A percentile compares a stretch with the other conserved stretches of the same genome.
phyloP scores from a whole-genome alignment of 2,888 invertebrate genomes.

The Rhyacophila evoluta region DNA sequence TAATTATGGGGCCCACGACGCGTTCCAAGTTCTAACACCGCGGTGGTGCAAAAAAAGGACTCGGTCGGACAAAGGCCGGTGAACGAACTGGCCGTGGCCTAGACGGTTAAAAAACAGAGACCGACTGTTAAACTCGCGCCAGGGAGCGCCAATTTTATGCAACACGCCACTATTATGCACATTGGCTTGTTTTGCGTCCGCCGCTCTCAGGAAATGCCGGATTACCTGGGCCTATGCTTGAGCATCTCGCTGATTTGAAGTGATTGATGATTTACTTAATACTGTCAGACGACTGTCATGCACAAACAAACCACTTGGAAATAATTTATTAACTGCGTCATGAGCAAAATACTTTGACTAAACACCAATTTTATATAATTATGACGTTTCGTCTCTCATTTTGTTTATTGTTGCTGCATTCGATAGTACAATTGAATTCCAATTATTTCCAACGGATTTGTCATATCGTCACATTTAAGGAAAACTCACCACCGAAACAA shows the following conservation, averaged over 20 bases:
- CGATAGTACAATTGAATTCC: too few relatives aligned
- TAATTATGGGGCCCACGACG: not conserved
- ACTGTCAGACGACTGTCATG: too few relatives aligned
- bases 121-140: not conserved
- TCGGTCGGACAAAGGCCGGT: constrained; percentile 47
- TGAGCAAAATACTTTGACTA: too few relatives aligned
- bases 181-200: constrained; percentile 1
- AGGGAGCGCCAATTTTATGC: constrained; percentile 33
- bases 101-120: constrained; percentile 48
- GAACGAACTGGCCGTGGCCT: constrained; percentile 49
- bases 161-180: not conserved
- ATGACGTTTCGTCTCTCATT: too few relatives aligned
- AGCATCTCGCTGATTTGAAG: not conserved
- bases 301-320: too few relatives aligned
- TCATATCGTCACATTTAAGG: too few relatives aligned
- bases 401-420: too few relatives aligned
- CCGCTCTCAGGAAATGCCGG: not conserved
- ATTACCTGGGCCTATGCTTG: not conserved
- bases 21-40: constrained; percentile 25
- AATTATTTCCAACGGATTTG: too few relatives aligned
- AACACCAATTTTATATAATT: too few relatives aligned
- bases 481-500: too few relatives aligned
- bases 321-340: too few relatives aligned
- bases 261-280: not conserved
- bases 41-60: constrained; percentile 44